Conservation (phyloP, 2,113 vertebrate genomes). For the Corythaeola cristata region DNA sequence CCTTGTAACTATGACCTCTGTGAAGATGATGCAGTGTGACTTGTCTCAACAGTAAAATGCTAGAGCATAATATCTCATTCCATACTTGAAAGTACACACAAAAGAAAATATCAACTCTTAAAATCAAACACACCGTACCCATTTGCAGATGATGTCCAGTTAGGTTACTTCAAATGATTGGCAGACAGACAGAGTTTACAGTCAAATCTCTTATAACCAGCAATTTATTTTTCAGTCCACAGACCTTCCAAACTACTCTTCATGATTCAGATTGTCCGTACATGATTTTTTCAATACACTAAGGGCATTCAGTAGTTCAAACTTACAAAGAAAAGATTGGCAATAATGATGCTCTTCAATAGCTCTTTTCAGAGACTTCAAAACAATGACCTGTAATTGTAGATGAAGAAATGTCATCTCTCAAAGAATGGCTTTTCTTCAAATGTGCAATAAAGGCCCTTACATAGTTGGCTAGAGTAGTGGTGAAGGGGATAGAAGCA, state of each 20-base stretch:
- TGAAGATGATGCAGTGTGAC: not conserved
- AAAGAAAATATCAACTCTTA: not conserved
- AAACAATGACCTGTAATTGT: constrained; percentile 20
- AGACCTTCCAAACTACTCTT: not conserved
- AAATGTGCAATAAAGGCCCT: not conserved
- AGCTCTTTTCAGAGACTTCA: constrained; percentile 17
- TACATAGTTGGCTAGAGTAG: not conserved
- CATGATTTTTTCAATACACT: not conserved
- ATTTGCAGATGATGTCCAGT: not conserved
- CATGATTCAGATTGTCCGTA: not conserved
- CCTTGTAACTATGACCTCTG: not conserved
- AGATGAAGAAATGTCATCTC: not conserved
- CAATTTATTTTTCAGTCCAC: constrained; percentile 20
- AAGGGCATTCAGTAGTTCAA: not conserved
- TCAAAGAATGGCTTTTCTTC: not conserved
- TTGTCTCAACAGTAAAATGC: not conserved
- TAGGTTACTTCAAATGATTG: not conserved
- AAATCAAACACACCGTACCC: not conserved
- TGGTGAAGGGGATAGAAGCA: not conserved
- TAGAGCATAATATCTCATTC: not conserved
- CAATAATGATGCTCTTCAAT: not conserved
- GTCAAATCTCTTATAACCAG: not conserved
- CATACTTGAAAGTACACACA: not conserved
- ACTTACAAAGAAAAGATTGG: not conserved
- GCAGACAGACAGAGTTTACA: not conserved